phyloP scores from a whole-genome alignment of 2,888 invertebrate species.

The Catocala sponsa region DNA sequence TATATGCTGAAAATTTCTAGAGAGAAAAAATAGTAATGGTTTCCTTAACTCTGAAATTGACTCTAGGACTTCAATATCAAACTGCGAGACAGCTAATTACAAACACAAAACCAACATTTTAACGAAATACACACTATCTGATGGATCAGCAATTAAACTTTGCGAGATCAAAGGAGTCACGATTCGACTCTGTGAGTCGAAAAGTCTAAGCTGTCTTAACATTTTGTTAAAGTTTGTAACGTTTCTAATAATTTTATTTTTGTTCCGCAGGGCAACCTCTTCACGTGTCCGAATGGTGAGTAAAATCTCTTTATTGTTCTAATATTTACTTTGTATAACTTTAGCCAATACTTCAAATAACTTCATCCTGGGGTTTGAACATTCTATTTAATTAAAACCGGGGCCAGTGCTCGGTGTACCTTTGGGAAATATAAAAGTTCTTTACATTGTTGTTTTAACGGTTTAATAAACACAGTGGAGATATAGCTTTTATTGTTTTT shows the following conservation, averaged over 20 bases:
- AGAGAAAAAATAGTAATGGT: too few species aligned
- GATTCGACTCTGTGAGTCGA: conserved; percentile 2
- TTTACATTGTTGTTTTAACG: conserved; percentile 41
- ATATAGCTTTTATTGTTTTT: conserved; percentile 33
- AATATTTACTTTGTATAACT: conserved; percentile 44
- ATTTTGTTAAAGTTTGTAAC: conserved; percentile 12
- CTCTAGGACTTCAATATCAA: too few species aligned
- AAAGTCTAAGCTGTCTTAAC: conserved; percentile 12
- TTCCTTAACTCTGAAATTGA: too few species aligned
- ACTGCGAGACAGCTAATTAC: too few species aligned
- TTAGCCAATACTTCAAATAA: conserved; percentile 50
- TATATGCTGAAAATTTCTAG: too few species aligned
- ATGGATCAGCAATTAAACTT: conserved; percentile 15
- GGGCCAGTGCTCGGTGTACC: conserved; percentile 34
- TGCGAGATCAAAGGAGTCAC: conserved; percentile 17
- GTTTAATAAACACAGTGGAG: conserved; percentile 42
- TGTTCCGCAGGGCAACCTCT: conserved; percentile 89
- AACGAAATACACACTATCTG: conserved; percentile 2
- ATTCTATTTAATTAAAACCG: conserved; percentile 54
- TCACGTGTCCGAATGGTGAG: conserved; percentile 93
- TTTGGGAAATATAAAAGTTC: conserved; percentile 52
- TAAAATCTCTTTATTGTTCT: conserved; percentile 54
- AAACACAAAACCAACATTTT: background rate
- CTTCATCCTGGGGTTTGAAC: conserved; percentile 25
- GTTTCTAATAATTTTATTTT: conserved; percentile 42